These are phyloP conservation scores for Drosophila seclusa DNA, from an alignment of 2,888 invertebrate genomes.

Conservation along the genomic window DNA sequence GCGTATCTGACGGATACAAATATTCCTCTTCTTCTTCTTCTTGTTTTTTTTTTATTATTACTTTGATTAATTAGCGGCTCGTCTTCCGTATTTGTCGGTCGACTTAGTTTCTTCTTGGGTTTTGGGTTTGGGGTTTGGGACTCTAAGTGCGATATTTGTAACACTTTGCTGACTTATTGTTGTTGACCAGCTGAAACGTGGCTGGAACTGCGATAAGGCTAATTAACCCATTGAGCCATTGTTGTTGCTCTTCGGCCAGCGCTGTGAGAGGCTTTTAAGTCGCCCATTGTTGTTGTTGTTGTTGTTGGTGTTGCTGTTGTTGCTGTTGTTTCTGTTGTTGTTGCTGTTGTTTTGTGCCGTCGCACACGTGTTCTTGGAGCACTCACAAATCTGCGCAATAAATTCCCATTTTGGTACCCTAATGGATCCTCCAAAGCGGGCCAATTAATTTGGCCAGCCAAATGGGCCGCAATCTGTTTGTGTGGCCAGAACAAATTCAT, in stretches of 20 bases:
- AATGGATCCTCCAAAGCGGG: conserved; percentile 71
- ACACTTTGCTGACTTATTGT: conserved; percentile 75
- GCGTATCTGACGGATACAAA: conserved; percentile 73
- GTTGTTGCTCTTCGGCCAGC: conserved; percentile 64
- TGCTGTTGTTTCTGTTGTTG: not conserved
- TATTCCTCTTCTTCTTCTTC: conserved; percentile 4
- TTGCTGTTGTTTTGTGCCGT: conserved; percentile 51
- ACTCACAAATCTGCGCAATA: conserved; percentile 78
- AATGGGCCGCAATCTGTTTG: conserved; percentile 69
- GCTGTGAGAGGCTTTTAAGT: conserved; percentile 44
- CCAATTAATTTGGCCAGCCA: conserved; percentile 67
- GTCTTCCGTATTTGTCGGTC: conserved; percentile 51
- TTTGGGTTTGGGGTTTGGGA: not conserved
- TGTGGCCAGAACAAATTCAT: conserved; percentile 17
- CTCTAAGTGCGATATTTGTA: conserved; percentile 80
- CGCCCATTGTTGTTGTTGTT: not conserved
- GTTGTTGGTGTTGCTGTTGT: not conserved
- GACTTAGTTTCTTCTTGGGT: conserved; percentile 35
- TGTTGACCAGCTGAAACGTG: conserved; percentile 41
- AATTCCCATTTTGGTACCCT: conserved; percentile 76
- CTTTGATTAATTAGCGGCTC: conserved; percentile 71
- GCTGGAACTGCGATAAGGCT: conserved; percentile 66
- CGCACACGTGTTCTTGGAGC: conserved; percentile 70
- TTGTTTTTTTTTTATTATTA: conserved; percentile 7
- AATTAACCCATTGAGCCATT: conserved; percentile 78